phyloP scores from a whole-genome alignment of 2,888 invertebrate species.

The Archips xylosteana region DNA sequence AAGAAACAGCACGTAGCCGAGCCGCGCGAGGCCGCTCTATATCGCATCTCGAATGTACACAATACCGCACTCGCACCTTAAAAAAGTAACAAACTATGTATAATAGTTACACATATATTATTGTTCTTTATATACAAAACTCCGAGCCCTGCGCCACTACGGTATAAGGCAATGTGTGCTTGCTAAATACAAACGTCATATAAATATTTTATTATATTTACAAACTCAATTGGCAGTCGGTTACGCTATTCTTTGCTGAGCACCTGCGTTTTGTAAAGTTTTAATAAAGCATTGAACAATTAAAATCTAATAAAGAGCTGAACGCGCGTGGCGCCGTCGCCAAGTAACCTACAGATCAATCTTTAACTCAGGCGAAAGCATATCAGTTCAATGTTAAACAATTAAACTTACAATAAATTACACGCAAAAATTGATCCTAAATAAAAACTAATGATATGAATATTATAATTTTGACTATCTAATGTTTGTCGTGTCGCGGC shows the following conservation, averaged over 20 bases:
- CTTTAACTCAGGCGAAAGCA: slow-evolving; percentile 34
- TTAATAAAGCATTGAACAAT: slow-evolving; percentile 74
- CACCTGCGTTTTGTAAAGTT: slow-evolving; percentile 71
- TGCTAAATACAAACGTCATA: slow-evolving; percentile 67
- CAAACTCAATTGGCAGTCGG: slow-evolving; percentile 76
- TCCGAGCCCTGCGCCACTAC: slow-evolving; percentile 70
- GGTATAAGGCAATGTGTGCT: slow-evolving; percentile 74
- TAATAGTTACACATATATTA: slow-evolving; percentile 76
- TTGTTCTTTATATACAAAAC: slow-evolving; percentile 80
- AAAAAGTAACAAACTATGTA: slow-evolving; percentile 80
- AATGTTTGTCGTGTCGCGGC: slow-evolving; percentile 64
- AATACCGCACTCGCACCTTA: slow-evolving; percentile 75
- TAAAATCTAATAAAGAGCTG: slow-evolving; percentile 62
- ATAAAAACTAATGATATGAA: slow-evolving; percentile 85
- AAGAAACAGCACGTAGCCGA: slow-evolving; percentile 76
- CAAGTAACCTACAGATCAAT: slow-evolving; percentile 8
- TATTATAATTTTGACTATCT: slow-evolving; percentile 82
- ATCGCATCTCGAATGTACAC: slow-evolving; percentile 69
- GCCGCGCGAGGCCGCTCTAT: slow-evolving; percentile 56
- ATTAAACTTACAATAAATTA: slow-evolving; percentile 68
- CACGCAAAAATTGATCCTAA: slow-evolving; percentile 76
- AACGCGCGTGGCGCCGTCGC: slow-evolving; percentile 27
- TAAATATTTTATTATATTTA: slow-evolving; percentile 78
- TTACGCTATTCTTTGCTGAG: slow-evolving; percentile 64
- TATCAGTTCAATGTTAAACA: slow-evolving; percentile 66